These are phyloP conservation scores for Halictus ligatus DNA, from an alignment of 2,888 invertebrate species.

Conservation along the genomic window DNA sequence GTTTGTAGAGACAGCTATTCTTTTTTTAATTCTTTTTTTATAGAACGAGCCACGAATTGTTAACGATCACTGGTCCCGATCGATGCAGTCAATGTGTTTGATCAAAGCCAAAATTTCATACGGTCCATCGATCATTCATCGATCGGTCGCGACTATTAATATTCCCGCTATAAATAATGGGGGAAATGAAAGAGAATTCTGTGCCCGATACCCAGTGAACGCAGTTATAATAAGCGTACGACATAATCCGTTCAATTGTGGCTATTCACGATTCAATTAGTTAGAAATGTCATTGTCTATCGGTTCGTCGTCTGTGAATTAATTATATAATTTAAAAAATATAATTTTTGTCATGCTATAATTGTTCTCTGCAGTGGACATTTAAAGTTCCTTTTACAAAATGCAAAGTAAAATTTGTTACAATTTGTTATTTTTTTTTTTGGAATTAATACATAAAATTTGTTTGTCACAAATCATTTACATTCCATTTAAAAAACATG, in stretches of 20 bases:
- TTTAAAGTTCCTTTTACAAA: neutral
- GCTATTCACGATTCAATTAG: neutral
- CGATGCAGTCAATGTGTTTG: conserved; percentile 10
- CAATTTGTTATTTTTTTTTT: neutral
- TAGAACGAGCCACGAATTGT: conserved; percentile 44
- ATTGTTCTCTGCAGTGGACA: neutral
- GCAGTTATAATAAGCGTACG: neutral
- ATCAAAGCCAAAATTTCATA: conserved; percentile 12
- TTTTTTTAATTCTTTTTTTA: conserved; percentile 47
- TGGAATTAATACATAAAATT: neutral
- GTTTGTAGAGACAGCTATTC: conserved; percentile 60
- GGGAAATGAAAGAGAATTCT: neutral
- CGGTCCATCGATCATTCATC: neutral
- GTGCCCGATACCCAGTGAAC: neutral
- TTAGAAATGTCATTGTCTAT: neutral
- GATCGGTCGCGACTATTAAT: neutral
- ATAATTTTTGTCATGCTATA: neutral
- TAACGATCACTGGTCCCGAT: conserved; percentile 33
- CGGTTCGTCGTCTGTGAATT: neutral
- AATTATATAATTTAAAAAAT: neutral
- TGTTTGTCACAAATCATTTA: neutral
- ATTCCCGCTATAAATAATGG: conserved; percentile 9
- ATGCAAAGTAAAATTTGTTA: neutral
- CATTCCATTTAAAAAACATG: neutral
- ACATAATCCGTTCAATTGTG: neutral